These are phyloP conservation scores for Lymantria dispar DNA, from an alignment of 2,888 invertebrate genomes.

Conservation along the genomic window DNA sequence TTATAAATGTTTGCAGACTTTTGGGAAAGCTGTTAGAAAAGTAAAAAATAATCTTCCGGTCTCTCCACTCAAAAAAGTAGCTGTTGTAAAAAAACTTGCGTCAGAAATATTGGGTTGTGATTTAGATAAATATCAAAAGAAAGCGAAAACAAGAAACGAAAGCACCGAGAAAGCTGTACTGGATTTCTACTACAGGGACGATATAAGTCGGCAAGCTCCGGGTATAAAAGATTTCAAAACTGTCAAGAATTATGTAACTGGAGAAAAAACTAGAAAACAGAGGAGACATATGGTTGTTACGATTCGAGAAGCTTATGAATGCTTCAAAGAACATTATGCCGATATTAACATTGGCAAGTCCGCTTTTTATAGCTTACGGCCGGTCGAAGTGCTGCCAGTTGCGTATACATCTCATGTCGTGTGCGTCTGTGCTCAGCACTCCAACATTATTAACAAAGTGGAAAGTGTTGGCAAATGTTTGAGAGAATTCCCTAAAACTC, in stretches of 20 bases:
- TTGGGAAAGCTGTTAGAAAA: slow-evolving; percentile 2
- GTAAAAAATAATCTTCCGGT: slow-evolving; percentile 1
- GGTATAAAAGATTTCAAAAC: background rate
- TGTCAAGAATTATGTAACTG: background rate
- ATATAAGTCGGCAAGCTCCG: background rate
- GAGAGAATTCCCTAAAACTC: background rate
- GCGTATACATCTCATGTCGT: slow-evolving; percentile 6
- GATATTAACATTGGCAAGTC: background rate
- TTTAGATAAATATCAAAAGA: background rate
- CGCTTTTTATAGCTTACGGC: slow-evolving; percentile 1
- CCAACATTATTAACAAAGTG: slow-evolving; percentile 1
- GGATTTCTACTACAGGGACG: background rate
- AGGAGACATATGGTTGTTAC: background rate
- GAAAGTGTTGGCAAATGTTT: background rate
- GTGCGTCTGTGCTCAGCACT: slow-evolving; percentile 3
- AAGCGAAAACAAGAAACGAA: background rate
- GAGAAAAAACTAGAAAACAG: background rate
- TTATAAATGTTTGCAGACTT: background rate
- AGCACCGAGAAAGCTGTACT: background rate
- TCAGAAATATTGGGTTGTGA: background rate
- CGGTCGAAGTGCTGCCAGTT: slow-evolving; percentile 1
- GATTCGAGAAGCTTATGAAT: background rate
- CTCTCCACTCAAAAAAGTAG: background rate
- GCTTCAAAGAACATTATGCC: slow-evolving; percentile 3
- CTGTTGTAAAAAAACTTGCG: background rate